Evolutionary conservation across 2,888 invertebrate species (phyloP), one percentile per base, ranked within the genome.

Genomic region (Heliconius charithonia): DNA sequence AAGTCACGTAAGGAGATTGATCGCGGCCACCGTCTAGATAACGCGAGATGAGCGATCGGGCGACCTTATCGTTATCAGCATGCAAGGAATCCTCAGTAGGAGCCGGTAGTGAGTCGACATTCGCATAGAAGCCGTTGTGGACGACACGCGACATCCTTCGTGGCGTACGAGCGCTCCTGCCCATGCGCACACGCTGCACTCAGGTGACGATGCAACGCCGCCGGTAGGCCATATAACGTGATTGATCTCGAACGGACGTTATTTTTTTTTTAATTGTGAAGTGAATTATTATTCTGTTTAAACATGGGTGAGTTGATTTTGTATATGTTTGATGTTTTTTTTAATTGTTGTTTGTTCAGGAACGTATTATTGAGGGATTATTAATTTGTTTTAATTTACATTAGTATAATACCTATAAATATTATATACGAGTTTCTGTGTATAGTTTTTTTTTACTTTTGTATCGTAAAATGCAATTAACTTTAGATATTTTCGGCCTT

Each of bases 41-140:
- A 89, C 86, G 85, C 85, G 89, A 92, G 92, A 93, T 92, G 93
- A 93, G 90, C 87, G 92, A 93, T 93, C 87, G 89, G 84, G 86
- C 85, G 84, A 87, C 90, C 91, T 93, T 93, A 93, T 92, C 93
- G 91, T 91, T 93, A 94, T 94, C 94, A 90, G 87, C 86, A 87
- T 90, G 90, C 90, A 90, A 93, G 92, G 91, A 92, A 90, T 93
- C 93, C 89, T 93, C 88, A 85, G 87, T 85, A 87, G 86, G 85
- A 82, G 88, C 85, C 89, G 90, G 88, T 88, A 87, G 87, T 86
- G 82, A 83, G 85, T 83, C 88, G 89, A 88, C 94, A 95, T 94
- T 95, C 93, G 94, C 93, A 91, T 91, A 90, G 91, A 91, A 93
- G 94, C 94, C 92, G 92, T 87, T 86, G 92, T 86, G 89, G 91